A percentile compares a stretch with the other conserved stretches of the same genome.
Evolutionary conservation across 2,113 vertebrate species (phyloP).

Genomic region (Chaenocephalus aceratus): DNA sequence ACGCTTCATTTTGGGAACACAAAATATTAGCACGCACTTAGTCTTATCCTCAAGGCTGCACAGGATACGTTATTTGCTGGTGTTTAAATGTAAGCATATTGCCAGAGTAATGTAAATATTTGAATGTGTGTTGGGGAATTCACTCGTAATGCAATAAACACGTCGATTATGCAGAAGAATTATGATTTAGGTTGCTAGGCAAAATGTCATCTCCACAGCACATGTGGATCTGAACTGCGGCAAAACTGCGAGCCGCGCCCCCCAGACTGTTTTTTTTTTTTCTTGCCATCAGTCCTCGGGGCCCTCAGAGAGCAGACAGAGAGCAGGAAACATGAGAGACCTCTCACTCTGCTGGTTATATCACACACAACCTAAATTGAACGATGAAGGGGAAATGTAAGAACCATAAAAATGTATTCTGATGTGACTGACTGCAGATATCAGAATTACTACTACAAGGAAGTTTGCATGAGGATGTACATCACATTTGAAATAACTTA

Average conservation of each 20-base stretch:
- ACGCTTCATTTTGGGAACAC: constrained; percentile 55
- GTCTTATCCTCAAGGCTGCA: not conserved
- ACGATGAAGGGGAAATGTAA: too few relatives aligned
- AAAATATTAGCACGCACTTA: constrained; percentile 49
- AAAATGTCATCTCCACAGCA: constrained; percentile 68
- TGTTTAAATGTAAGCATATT: not conserved
- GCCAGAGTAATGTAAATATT: not conserved
- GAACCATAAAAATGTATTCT: not conserved
- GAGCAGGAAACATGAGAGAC: constrained; percentile 16
- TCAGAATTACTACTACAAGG: too few relatives aligned
- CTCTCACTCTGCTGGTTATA: constrained; percentile 48
- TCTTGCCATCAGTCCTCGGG: constrained; percentile 76
- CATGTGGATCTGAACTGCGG: constrained; percentile 80
- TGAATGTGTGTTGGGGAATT: not conserved
- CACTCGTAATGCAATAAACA: constrained; percentile 16
- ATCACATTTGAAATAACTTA: not conserved
- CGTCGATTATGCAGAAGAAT: constrained; percentile 33
- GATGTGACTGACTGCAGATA: not conserved
- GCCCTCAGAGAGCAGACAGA: constrained; percentile 68
- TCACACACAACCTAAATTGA: not conserved
- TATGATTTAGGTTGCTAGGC: constrained; percentile 78
- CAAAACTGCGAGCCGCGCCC: constrained; percentile 83
- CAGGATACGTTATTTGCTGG: not conserved
- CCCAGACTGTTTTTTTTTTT: constrained; percentile 69
- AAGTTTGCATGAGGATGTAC: not conserved